phyloP scores from a whole-genome alignment of 2,797 vertebrate genomes.

The Okamejei kenojei region DNA sequence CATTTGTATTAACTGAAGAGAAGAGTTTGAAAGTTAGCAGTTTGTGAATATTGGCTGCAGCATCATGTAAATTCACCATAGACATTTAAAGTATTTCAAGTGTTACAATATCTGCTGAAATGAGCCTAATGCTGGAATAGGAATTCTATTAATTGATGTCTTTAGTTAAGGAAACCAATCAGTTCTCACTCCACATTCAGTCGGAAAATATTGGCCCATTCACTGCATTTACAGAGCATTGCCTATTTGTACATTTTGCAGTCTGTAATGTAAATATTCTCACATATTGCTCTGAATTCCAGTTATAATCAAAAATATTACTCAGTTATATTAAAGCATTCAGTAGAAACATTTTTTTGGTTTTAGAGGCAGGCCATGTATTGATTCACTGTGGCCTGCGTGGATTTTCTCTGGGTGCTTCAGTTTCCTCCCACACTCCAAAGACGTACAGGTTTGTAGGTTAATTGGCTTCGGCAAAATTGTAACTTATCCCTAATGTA shows the following conservation, averaged over 20 bases:
- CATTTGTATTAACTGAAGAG: background rate
- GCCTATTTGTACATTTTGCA: slow-evolving; percentile 8
- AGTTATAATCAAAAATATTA: background rate
- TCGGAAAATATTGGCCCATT: background rate
- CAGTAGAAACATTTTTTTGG: background rate
- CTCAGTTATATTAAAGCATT: background rate
- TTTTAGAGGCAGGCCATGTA: background rate
- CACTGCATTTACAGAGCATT: background rate
- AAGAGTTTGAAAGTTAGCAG: background rate
- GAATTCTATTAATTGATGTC: background rate
- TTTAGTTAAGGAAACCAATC: background rate
- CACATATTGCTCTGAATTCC: slow-evolving; percentile 3
- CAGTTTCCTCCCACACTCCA: too few species aligned
- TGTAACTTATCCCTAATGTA: too few species aligned
- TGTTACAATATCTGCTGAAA: background rate
- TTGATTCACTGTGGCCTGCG: background rate
- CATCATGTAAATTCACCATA: background rate
- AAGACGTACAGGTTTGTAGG: too few species aligned
- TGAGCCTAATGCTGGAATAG: background rate
- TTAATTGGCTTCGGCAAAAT: too few species aligned
- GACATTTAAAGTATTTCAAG: background rate
- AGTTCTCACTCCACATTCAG: background rate
- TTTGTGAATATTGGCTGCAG: background rate
- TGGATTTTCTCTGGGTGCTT: too few species aligned
- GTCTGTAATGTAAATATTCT: background rate